These are phyloP conservation scores for Steatornis caripensis DNA, from an alignment of 2,113 vertebrate genomes.

Conservation along the genomic window DNA sequence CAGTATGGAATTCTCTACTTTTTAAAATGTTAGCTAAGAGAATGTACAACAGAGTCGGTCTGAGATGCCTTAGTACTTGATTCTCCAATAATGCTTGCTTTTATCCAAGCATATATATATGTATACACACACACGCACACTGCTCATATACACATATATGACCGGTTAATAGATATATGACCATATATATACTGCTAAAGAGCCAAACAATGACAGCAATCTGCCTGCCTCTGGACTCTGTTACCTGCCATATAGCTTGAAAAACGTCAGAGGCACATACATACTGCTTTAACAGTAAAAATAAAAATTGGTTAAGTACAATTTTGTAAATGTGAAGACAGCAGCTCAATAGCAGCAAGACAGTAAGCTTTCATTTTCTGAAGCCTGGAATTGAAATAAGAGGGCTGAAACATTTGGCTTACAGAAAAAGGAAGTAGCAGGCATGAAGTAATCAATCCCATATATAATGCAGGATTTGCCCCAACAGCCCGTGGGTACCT, in stretches of 20 bases:
- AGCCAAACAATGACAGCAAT: neutral
- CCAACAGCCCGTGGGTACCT: neutral
- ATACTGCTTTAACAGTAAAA: neutral
- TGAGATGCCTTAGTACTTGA: neutral
- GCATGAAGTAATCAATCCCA: neutral
- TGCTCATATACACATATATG: neutral
- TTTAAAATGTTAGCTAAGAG: neutral
- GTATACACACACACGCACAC: neutral
- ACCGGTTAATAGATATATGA: neutral
- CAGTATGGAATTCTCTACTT: neutral
- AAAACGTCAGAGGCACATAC: neutral
- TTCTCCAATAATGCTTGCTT: neutral
- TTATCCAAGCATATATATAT: neutral
- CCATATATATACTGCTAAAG: neutral
- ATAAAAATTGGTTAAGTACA: too few relatives aligned
- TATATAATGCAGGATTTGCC: neutral
- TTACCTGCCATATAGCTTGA: neutral
- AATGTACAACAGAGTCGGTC: neutral
- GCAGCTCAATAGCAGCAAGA: too few relatives aligned
- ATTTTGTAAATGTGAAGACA: neutral
- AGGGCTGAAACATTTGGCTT: neutral
- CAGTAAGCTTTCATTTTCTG: neutral
- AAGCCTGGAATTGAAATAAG: neutral
- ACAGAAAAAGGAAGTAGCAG: neutral
- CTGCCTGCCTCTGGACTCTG: neutral